Evolutionary conservation across 2,113 vertebrate species (phyloP), one percentile per base, ranked within the genome.

Genomic region (Trematomus loennbergii): DNA sequence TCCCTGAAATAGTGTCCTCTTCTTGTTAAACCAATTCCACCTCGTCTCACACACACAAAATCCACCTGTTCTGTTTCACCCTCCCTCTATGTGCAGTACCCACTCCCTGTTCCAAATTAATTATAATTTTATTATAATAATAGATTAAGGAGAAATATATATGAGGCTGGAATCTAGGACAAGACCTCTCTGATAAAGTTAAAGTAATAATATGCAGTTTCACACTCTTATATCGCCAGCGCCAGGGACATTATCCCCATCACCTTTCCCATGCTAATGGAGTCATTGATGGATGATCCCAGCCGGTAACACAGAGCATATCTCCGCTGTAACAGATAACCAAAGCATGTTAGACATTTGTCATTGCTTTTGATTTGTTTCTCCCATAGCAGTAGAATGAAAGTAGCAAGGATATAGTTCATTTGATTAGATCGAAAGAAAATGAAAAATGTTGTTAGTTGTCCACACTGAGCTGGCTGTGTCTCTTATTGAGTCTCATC

Each of bases 131-230:
- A 62, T 79, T 87, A 84, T 58, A 83, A 84, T 85, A 53, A 33
- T 4, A 79, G 82, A 89, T 89, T 79, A 88, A 66, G 72, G 25
- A 70, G 52, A 61, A 72, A 79, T 75, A 83, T 75, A 62, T 43
- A 77, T 72, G 78, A 78, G 79, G 72, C 72, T 69, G 25, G 18
- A 78, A 68, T 82, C 48, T 68, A 18, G 72, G 85, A 79, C 59
- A 40, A 66, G 61, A 49, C 46, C 58, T 65, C 25, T 65, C 13
- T 67, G 58, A 74, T 77, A 49, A 79, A 76, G 45, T 77, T 66
- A 54, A n/a, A 13, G 22, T 62, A 76, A 78, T 79, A 70, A 79
- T 81, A 73, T 81, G 84, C 81, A 71, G 40, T 29, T 84, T 80
- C 85, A 76, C 73, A 80, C 59, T 80, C 48, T 11, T 29, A 69